phyloP scores from a whole-genome alignment of 2,888 invertebrate genomes.

The Cryptocephalus moraei region DNA sequence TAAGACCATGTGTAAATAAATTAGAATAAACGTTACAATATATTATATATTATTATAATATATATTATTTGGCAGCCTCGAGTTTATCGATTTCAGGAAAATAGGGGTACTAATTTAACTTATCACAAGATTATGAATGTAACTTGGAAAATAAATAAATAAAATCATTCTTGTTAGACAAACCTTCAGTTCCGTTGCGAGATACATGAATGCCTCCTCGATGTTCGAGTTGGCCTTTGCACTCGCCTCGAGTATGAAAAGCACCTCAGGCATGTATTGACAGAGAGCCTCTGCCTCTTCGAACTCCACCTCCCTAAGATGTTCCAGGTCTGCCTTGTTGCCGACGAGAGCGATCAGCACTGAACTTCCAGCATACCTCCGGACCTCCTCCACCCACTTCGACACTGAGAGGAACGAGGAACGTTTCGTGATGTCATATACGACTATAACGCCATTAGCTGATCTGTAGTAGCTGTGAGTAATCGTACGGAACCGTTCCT shows the following conservation, averaged over 20 bases:
- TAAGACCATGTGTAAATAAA: too few species aligned
- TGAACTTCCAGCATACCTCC: slow-evolving; percentile 86
- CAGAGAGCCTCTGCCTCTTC: slow-evolving; percentile 82
- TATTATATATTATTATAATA: too few species aligned
- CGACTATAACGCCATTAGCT: slow-evolving; percentile 94
- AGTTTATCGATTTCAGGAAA: too few species aligned
- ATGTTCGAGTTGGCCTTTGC: slow-evolving; percentile 88
- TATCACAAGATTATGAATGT: too few species aligned
- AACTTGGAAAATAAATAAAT: too few species aligned
- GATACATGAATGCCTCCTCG: slow-evolving; percentile 75
- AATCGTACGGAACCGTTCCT: slow-evolving; percentile 92
- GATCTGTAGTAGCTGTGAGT: slow-evolving; percentile 96
- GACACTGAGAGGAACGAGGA: slow-evolving; percentile 85
- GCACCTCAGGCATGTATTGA: slow-evolving; percentile 75
- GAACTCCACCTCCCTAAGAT: slow-evolving; percentile 71
- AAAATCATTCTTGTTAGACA: slow-evolving; percentile 1
- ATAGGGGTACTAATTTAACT: too few species aligned
- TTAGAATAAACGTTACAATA: too few species aligned
- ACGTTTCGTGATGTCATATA: slow-evolving; percentile 91
- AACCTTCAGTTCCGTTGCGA: slow-evolving; percentile 83
- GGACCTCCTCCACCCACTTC: slow-evolving; percentile 93
- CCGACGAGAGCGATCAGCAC: slow-evolving; percentile 87
- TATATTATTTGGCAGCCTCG: too few species aligned
- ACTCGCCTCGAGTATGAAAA: slow-evolving; percentile 80
- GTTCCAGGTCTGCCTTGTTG: slow-evolving; percentile 80